Evolutionary conservation across 2,888 invertebrate species (phyloP), one percentile per base, ranked within the genome.

Genomic region (Troides oblongomaculatus): DNA sequence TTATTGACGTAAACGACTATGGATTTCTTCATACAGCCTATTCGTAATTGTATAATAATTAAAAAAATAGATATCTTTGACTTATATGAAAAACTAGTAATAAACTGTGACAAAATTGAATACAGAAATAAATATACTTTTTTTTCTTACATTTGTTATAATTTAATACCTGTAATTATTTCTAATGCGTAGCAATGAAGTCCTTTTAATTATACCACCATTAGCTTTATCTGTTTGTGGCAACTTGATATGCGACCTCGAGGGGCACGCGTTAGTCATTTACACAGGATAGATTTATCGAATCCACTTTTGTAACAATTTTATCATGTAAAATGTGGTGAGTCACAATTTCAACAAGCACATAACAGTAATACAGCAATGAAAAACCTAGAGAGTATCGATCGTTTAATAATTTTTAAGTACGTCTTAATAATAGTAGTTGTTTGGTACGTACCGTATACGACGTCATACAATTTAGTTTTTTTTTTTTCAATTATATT

Each of bases 201-300:
- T 65, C 23, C 23, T 59, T 65, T 61, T 64, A 60, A 61, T 69
- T 6, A 60, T 56, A 58, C 12, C 23, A 58, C 23, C 23, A 65
- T 62, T 62, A 62, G 17, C 62, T 62, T 67, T 67, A 67, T 67
- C 65, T 62, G 25, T 62, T 50, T 61, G 57, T 67, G 21, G 59
- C 17, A 43, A 66, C 36, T 53, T 61, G 59, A 68, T 59, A 64
- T 23, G 23, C 65, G 69, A 61, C 69, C 69, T 69, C 62, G 62
- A 58, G 59, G 59, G 1, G 62, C 64, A 30, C 60, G 61, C 60
- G 21, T 59, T 30, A 65, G 36, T 46, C 65, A 46, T 8, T 43
- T 59, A 60, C 36, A n/a, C 60, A 14, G 17, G 50, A 50, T 50
- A 2, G 18, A 50, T 50, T 50, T 66, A 66, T 66, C 61, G 53